A percentile compares a stretch with the other conserved stretches of the same genome.
Evolutionary conservation across 2,113 vertebrate genomes (phyloP).

Genomic region (Amblyopsis rosae): DNA sequence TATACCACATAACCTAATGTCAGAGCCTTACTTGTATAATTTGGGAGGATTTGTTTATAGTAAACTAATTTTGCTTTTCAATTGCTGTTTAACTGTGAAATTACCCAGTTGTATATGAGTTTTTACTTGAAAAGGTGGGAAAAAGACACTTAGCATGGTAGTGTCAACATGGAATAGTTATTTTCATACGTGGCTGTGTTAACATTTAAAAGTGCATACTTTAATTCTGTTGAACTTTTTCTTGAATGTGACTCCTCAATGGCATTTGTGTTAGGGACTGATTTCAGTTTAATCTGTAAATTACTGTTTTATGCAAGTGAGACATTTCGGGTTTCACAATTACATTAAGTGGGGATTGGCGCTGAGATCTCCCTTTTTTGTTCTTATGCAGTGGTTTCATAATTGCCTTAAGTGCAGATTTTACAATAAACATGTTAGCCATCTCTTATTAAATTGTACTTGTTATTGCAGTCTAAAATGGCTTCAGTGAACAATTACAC

Average conservation of each 20-base stretch:
- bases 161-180: slow-evolving; percentile 57
- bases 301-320: slow-evolving; percentile 70
- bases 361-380: slow-evolving; percentile 56
- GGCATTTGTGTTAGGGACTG: slow-evolving; percentile 51
- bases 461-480: too few species aligned
- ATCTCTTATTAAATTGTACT: too few species aligned
- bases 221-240: slow-evolving; percentile 20
- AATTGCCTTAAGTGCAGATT: slow-evolving; percentile 80
- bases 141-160: slow-evolving; percentile 56
- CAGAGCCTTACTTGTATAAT: background rate
- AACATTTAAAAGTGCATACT: slow-evolving; percentile 59
- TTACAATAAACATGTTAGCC: slow-evolving; percentile 71
- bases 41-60: background rate
- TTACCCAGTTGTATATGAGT: slow-evolving; percentile 37
- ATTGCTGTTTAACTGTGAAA: slow-evolving; percentile 64
- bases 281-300: slow-evolving; percentile 42
- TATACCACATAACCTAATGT: slow-evolving; percentile 18
- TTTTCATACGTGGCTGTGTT: slow-evolving; percentile 66
- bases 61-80: slow-evolving; percentile 35
- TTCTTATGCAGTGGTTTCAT: slow-evolving; percentile 79
- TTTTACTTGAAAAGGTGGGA: slow-evolving; percentile 48
- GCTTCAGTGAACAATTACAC: too few species aligned
- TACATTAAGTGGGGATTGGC: slow-evolving; percentile 45
- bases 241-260: slow-evolving; percentile 58
- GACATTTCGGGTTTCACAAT: slow-evolving; percentile 65